Evolutionary conservation across 1,140 invertebrate species (phyloP).

Genomic region (Ostrea denselamellosa): DNA sequence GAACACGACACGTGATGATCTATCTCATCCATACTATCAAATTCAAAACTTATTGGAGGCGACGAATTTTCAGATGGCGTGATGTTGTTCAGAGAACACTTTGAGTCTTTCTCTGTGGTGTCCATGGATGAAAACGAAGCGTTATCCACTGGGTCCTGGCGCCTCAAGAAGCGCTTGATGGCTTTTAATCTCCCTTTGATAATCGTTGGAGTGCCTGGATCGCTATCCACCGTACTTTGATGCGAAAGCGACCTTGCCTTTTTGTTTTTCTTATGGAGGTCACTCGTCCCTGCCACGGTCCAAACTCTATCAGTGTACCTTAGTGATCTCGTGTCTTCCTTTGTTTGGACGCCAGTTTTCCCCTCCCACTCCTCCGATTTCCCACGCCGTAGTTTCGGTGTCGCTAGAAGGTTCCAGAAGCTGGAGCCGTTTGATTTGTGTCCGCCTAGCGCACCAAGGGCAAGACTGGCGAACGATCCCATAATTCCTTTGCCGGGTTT

Average conservation of each 20-base stretch:
- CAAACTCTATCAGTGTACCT: slow-evolving; percentile 46
- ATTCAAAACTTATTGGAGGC: slow-evolving; percentile 40
- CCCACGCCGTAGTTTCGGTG: slow-evolving; percentile 61
- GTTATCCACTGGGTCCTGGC: slow-evolving; percentile 52
- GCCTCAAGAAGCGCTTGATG: slow-evolving; percentile 52
- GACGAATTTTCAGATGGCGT: slow-evolving; percentile 40
- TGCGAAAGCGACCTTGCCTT: slow-evolving; percentile 31
- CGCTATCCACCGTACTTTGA: slow-evolving; percentile 54
- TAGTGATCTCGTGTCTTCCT: slow-evolving; percentile 53
- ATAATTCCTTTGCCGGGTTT: slow-evolving; percentile 59
- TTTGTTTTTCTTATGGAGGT: slow-evolving; percentile 52
- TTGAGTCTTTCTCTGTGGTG: slow-evolving; percentile 53
- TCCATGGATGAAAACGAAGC: slow-evolving; percentile 53
- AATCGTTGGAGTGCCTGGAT: slow-evolving; percentile 44
- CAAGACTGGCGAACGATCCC: slow-evolving; percentile 66
- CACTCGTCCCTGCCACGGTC: slow-evolving; percentile 37
- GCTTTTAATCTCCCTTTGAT: slow-evolving; percentile 49
- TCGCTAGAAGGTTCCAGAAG: slow-evolving; percentile 63
- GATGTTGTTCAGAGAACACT: slow-evolving; percentile 39
- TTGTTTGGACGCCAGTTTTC: slow-evolving; percentile 48
- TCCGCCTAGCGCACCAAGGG: slow-evolving; percentile 60
- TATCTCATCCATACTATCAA: slow-evolving; percentile 21
- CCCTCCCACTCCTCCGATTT: slow-evolving; percentile 62
- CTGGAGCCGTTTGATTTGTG: slow-evolving; percentile 60
- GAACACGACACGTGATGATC: slow-evolving; percentile 13